Percentiles rank a stretch among this genome's conserved stretches.
phyloP scores from a whole-genome alignment of 2,113 vertebrate species.

The Bombycilla garrulus region DNA sequence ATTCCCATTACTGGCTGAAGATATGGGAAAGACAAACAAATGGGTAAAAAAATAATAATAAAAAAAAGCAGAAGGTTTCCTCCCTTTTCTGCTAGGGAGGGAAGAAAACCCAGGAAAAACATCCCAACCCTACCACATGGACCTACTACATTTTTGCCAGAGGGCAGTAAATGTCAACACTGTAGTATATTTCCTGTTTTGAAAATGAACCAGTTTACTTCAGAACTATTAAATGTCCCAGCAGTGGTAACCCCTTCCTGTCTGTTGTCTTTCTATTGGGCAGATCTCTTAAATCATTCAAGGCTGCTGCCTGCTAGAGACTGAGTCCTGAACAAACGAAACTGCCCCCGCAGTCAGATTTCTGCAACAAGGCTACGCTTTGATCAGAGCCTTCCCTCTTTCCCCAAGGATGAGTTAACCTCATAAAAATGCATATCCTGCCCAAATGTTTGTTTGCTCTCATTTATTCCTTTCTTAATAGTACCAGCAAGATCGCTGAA shows the following conservation, averaged over 20 bases:
- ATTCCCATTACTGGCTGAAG: background rate
- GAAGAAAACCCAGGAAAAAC: background rate
- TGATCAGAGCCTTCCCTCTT: conserved; percentile 14
- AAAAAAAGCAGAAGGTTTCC: background rate
- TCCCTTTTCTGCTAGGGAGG: background rate
- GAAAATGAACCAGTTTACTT: conserved; percentile 21
- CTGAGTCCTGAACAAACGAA: background rate
- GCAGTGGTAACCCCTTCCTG: conserved; percentile 21
- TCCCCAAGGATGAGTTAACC: conserved; percentile 44
- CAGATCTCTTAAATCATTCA: conserved; percentile 17
- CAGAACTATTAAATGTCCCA: conserved; percentile 13
- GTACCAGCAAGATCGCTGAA: background rate
- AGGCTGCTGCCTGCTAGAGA: background rate
- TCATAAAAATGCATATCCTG: conserved; percentile 54
- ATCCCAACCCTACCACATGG: background rate
- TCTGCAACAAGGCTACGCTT: background rate
- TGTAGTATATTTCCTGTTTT: conserved; percentile 29
- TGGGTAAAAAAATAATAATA: background rate
- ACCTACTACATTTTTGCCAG: background rate
- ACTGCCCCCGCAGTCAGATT: background rate
- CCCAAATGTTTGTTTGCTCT: conserved; percentile 45
- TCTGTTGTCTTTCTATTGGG: background rate
- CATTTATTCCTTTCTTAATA: conserved; percentile 24
- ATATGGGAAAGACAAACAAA: background rate
- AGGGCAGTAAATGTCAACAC: conserved; percentile 33